phyloP scores from a whole-genome alignment of 2,888 invertebrate genomes.

The Arctia plantaginis region DNA sequence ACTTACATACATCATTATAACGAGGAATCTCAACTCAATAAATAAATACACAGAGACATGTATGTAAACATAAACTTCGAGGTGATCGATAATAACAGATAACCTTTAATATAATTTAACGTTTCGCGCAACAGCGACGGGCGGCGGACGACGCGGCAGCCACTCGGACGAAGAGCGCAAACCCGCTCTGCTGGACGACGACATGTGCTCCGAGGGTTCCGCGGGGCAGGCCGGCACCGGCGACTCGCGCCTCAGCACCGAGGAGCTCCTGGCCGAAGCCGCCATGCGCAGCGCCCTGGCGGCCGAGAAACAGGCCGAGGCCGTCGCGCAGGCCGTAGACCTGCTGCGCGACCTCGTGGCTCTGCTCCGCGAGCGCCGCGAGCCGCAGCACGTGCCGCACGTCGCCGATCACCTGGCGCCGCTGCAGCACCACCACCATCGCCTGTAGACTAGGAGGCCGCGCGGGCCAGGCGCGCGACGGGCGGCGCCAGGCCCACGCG shows the following conservation, averaged over 20 bases:
- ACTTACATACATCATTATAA: neutral
- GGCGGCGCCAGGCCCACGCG: slow-evolving; percentile 58
- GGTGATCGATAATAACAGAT: neutral
- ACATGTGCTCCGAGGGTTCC: slow-evolving; percentile 74
- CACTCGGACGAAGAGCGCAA: slow-evolving; percentile 76
- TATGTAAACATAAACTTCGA: neutral
- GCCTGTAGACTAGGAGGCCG: slow-evolving; percentile 47
- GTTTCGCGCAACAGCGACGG: neutral
- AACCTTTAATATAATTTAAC: neutral
- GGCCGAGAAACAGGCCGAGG: slow-evolving; percentile 81
- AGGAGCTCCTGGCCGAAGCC: slow-evolving; percentile 80
- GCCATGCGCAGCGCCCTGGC: slow-evolving; percentile 81
- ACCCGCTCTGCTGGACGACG: slow-evolving; percentile 69
- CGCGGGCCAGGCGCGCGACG: neutral
- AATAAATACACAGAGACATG: neutral
- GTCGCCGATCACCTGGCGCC: slow-evolving; percentile 37
- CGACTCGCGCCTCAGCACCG: slow-evolving; percentile 66
- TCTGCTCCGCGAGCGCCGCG: slow-evolving; percentile 82
- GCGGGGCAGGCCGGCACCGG: slow-evolving; percentile 46
- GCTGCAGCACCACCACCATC: slow-evolving; percentile 62
- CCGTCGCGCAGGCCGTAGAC: slow-evolving; percentile 68
- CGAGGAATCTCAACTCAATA: neutral
- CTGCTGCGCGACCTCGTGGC: slow-evolving; percentile 69
- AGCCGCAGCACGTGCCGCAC: slow-evolving; percentile 39
- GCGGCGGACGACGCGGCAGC: slow-evolving; percentile 52